Conservation (phyloP, 2,797 vertebrate genomes). For the Pagetopsis macropterus region DNA sequence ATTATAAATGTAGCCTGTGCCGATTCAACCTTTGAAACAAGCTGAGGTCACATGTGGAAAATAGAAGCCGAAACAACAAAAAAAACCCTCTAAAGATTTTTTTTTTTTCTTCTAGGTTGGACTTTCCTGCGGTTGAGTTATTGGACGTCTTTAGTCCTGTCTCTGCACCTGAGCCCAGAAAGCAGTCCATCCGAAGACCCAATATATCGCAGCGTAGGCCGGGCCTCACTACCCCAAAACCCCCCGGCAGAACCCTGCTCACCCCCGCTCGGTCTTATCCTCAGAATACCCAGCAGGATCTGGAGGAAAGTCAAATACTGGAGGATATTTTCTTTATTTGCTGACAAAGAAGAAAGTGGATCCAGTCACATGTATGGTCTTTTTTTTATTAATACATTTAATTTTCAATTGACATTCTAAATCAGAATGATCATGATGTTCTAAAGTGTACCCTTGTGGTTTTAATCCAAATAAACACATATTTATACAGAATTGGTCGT, state of each 20-base stretch:
- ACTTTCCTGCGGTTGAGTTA: conserved; percentile 87
- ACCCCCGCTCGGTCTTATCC: conserved; percentile 39
- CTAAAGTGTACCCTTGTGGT: conserved; percentile 14
- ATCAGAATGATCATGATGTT: conserved; percentile 52
- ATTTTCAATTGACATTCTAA: conserved; percentile 21
- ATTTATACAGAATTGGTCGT: conserved; percentile 59
- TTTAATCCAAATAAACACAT: conserved; percentile 72
- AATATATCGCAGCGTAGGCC: conserved; percentile 1
- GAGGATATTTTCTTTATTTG: conserved; percentile 98
- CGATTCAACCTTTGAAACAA: conserved; percentile 27
- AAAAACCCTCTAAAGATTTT: not conserved
- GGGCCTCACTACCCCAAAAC: conserved; percentile 12
- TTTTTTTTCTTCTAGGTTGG: conserved; percentile 77
- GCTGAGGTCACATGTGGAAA: conserved; percentile 5
- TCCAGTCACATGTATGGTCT: conserved; percentile 13
- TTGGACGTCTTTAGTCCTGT: conserved; percentile 86
- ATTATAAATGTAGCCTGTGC: conserved; percentile 30
- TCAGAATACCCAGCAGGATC: conserved; percentile 79
- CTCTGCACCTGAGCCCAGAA: conserved; percentile 59
- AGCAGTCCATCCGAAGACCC: conserved; percentile 50
- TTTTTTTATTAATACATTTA: conserved; percentile 8
- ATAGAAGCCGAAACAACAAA: conserved; percentile 14
- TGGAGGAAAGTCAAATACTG: conserved; percentile 91
- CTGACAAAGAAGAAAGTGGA: conserved; percentile 55
- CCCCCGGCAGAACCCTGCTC: conserved; percentile 44